Base-by-base conservation (phyloP, 2,797 vertebrate genomes). In the Megalops cyprinoides region DNA sequence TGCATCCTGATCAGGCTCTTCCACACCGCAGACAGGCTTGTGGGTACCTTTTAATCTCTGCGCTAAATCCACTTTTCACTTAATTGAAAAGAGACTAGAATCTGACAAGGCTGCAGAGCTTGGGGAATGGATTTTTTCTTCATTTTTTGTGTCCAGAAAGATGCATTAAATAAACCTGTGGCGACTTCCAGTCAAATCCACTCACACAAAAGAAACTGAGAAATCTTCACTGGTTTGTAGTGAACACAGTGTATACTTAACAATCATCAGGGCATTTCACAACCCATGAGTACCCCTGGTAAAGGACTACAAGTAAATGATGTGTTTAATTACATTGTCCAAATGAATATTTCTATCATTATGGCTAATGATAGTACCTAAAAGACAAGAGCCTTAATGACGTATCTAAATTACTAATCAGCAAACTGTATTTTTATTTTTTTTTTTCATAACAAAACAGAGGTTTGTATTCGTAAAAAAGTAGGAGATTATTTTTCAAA, bases 31-130 rank as follows among this genome's bases (percentile, higher is more conserved):
- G 28, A 34, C 12, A 37, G 60, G 60, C 31, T 65, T 37, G 31
- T 37, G 60, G 60, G 31, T 65, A 12, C 65, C 60, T 5, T 65
- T 37, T 65, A 65, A 65, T 65, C 60, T 60, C 60, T 14, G 10
- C 14, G 15, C 60, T 65, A 37, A 65, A 65, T 65, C 31, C 60
- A 65, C 60, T 65, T 65, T 37, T 28, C 60, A 34, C 60, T 65
- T 65, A 65, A 65, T 65, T 65, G 60, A 65, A 65, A 65, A 65
- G 31, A 31, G 60, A 20, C 12, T 34, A 8, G 58, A 65, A 15
- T n/a, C 31, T 65, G 60, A 65, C 60, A 65, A 37, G 60, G 60
- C 60, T 65, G 12, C 31, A 7, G 60, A 65, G 58, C 28, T 31
- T 31, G 10, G 60, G 60, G 60, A 65, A 18, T 65, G 60, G 60